phyloP scores from a whole-genome alignment of 2,888 invertebrate species.

The Oscheius sp. region DNA sequence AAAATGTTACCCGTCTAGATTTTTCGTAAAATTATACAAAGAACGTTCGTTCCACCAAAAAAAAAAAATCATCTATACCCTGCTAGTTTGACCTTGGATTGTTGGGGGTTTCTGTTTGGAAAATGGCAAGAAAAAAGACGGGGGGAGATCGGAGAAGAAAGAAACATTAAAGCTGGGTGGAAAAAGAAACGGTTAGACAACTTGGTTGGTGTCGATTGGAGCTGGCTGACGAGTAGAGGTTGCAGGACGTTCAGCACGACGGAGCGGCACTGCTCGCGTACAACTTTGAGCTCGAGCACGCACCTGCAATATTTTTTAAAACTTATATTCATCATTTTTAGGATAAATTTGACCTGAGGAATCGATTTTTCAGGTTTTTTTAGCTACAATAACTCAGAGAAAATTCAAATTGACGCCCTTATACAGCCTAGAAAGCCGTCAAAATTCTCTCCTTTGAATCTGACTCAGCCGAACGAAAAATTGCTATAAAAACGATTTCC shows the following conservation, averaged over 20 bases:
- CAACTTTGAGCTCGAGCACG: conserved; percentile 31
- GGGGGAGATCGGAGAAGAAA: not conserved
- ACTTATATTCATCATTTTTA: too few species aligned
- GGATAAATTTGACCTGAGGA: not conserved
- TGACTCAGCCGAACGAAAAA: too few species aligned
- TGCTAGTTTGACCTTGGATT: conserved; percentile 15
- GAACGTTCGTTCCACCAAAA: too few species aligned
- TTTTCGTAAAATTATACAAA: too few species aligned
- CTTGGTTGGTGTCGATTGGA: conserved; percentile 16
- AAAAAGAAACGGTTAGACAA: not conserved
- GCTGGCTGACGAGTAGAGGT: conserved; percentile 19
- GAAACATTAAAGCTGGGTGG: not conserved
- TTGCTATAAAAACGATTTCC: too few species aligned
- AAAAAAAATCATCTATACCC: conserved; percentile 21
- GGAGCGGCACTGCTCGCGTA: conserved; percentile 26
- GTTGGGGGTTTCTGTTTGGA: not conserved
- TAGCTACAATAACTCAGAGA: too few species aligned
- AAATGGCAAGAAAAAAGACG: not conserved
- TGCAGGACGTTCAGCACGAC: conserved; percentile 14
- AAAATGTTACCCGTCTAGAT: not conserved
- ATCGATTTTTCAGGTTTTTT: too few species aligned
- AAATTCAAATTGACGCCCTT: too few species aligned
- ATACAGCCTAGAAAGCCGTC: too few species aligned
- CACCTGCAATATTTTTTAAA: too few species aligned
- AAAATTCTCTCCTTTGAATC: too few species aligned